Evolutionary conservation across 2,888 invertebrate genomes (phyloP), one percentile per base, ranked within the genome.

Genomic region (Artemia sinica): DNA sequence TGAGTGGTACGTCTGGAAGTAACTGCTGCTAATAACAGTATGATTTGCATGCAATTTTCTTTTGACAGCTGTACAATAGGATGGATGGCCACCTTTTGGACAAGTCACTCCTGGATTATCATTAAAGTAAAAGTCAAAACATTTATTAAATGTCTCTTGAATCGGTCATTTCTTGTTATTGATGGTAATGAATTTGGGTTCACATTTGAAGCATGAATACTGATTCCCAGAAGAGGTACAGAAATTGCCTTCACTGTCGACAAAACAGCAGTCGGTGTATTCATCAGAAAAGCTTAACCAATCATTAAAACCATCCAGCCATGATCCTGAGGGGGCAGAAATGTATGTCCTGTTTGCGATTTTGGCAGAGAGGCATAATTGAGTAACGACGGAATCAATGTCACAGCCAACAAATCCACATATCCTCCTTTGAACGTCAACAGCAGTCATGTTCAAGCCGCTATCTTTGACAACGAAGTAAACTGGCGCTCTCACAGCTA

Each of bases 251-350:
- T 18, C 18, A 18, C 18, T 18, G 18, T 18, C 18, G 18, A 18
- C 18, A 18, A 18, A 18, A 18, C 1, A 18, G 18, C 18, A 18
- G 18, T 18, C 18, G 18, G 18, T 18, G 18, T 18, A 18, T 18
- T 18, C 18, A 18, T 18, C 18, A 18, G 18, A 18, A 18, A 18
- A 18, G 18, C 80, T 79, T 2, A 86, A 79, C 96, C 96, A 98
- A 79, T 93, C 92, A 76, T 93, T 85, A 80, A 91, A 97, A 78
- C 96, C 96, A 77, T 97, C 97, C 71, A 98, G 77, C 97, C 97
- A 98, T 68, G 91, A 91, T 67, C 88, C 86, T 3, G 92, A 86
- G 12, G 91, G 88, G 75, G 89, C 86, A 0, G 92, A 90, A 71
- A 97, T 85, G 75, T 86, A 89, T 0, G 91, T 86, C 71, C 86